Base-by-base conservation (phyloP, 1,140 invertebrate species). In the Neodiprion pinetum region DNA sequence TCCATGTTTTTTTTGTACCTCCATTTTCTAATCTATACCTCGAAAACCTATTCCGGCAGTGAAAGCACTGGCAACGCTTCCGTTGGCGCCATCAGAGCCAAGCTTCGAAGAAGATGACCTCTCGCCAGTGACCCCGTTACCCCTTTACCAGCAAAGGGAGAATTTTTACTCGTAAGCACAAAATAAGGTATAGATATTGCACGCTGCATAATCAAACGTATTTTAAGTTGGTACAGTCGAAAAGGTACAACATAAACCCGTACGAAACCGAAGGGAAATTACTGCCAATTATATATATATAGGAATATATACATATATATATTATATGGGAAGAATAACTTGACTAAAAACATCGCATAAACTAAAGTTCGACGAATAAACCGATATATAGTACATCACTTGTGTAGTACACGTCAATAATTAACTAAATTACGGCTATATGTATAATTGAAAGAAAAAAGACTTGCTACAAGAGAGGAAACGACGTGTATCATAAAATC, bases 111-210 rank as follows among this genome's bases (percentile, higher is more conserved):
- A 91, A 70, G 92, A 93, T 73, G 93, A 93, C 81, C 89, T 90
- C 28, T 93, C 93, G 76, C 93, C 93, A 61, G 87, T 90, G 80
- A 90, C 91, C 48, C 89, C 91, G 80, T 89, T 96, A 82, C 95
- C 95, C 67, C 90, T 96, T 74, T 95, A 95, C 83, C 95, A 96
- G 85, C 95, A 96, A 87, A 91, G 95, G 82, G 94, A 96, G 81
- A 96, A 96, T 85, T 96, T 91, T 88, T 95, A 94, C 82, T 93
- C 94, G 79, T 96, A 92, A 90, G 71, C 17, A 7, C 48, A 66
- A 72, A 48, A 5, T 61, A 9, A 12, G 53, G n/a, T 5, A 40
- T 40, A 40, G 28, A 40, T 40, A 40, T 3, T 40, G 28, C 28
- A 40, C 28, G 28, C 5, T 40, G 5, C 5, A 40, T 3, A 40